Conservation (phyloP, 2,888 invertebrate genomes). For the Ichneumoninae sp. region DNA sequence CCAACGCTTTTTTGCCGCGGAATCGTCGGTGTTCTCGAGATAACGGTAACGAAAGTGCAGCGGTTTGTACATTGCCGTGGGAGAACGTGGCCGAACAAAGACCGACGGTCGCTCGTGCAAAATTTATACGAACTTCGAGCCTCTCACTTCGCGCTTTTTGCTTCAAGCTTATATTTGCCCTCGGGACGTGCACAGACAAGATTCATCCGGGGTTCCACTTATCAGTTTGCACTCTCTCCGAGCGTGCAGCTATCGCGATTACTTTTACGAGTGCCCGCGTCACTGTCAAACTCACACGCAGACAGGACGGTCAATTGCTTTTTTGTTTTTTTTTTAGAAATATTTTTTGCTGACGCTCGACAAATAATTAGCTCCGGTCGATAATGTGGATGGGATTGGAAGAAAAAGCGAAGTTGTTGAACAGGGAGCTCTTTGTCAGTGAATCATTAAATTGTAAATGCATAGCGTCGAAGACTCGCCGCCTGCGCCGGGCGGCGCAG, state of each 20-base stretch:
- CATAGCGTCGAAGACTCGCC: neutral
- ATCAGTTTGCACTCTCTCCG: neutral
- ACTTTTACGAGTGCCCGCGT: neutral
- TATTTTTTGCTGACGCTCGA: neutral
- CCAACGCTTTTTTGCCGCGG: neutral
- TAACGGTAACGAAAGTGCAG: neutral
- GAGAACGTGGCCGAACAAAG: slow-evolving; percentile 1
- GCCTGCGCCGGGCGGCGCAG: neutral
- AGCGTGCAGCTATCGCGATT: neutral
- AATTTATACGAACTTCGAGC: neutral
- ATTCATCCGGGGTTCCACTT: neutral
- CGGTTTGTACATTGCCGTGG: neutral
- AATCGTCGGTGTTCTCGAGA: neutral
- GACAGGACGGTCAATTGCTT: neutral
- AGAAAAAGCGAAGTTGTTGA: neutral
- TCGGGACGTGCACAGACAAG: neutral
- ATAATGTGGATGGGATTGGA: neutral
- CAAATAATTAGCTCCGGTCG: neutral
- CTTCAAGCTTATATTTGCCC: neutral
- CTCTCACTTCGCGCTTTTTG: neutral
- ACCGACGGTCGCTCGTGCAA: neutral
- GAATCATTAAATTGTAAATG: neutral
- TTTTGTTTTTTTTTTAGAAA: neutral
- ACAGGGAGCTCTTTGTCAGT: neutral
- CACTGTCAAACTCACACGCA: neutral